Percentiles rank a stretch among this genome's conserved stretches.
These are phyloP conservation scores for Megaptera novaeangliae DNA, from an alignment of 2,113 vertebrate species.

Conservation along the genomic window DNA sequence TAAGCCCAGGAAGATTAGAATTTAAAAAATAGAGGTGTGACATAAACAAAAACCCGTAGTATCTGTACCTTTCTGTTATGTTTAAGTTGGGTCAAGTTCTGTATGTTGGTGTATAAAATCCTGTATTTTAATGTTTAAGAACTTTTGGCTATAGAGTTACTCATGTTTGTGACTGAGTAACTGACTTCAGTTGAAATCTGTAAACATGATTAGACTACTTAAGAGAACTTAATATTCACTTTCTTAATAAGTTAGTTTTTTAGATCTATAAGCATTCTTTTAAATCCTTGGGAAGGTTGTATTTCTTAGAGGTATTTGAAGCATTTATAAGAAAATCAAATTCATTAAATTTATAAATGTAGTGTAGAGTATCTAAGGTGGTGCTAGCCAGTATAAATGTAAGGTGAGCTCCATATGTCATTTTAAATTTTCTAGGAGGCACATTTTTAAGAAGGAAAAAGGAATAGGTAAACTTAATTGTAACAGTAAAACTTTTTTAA, in stretches of 20 bases:
- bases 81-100: neutral
- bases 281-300: neutral
- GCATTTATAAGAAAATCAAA: neutral
- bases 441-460: neutral
- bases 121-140: neutral
- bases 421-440: neutral
- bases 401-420: neutral
- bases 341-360: neutral
- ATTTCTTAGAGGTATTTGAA: neutral
- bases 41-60: neutral
- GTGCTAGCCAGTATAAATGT: neutral
- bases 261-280: neutral
- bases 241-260: neutral
- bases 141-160: neutral
- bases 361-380: neutral
- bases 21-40: neutral
- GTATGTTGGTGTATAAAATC: neutral
- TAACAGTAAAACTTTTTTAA: neutral
- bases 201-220: neutral
- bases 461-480: neutral
- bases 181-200: neutral
- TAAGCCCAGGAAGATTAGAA: neutral
- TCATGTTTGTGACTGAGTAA: rapidly evolving
- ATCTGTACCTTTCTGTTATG: neutral
- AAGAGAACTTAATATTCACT: neutral